Evolutionary conservation across 2,113 vertebrate species (phyloP).

Genomic region (Megalops atlanticus): DNA sequence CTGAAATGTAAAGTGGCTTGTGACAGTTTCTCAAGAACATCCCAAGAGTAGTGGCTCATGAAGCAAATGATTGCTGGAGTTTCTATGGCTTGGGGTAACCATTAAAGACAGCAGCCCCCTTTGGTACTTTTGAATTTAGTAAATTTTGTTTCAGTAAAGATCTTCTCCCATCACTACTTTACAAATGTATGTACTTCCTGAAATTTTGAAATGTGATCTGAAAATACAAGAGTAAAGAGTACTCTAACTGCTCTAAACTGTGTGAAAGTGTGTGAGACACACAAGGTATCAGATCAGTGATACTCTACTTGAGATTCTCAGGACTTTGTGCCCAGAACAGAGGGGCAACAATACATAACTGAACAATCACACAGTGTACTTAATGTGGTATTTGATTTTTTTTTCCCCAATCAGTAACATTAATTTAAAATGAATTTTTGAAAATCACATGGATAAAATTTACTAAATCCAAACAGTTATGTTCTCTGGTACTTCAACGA

Average conservation of each 20-base stretch:
- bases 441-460: background rate
- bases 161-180: background rate
- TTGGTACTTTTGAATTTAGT: background rate
- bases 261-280: too few relatives aligned
- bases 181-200: background rate
- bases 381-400: background rate
- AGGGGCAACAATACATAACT: background rate
- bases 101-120: background rate
- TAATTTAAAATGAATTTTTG: background rate
- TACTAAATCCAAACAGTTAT: background rate
- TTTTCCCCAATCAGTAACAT: background rate
- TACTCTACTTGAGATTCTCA: background rate
- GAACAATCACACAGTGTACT: background rate
- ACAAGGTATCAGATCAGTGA: background rate
- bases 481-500: background rate
- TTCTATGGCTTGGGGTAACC: background rate
- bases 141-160: background rate
- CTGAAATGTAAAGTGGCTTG: background rate
- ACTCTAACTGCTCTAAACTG: too few relatives aligned
- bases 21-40: background rate
- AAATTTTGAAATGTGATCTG: background rate
- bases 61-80: background rate
- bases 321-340: background rate
- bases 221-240: background rate
- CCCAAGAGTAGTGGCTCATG: background rate